Evolutionary conservation across 2,888 invertebrate genomes (phyloP).

Genomic region (Pollenia amentaria): DNA sequence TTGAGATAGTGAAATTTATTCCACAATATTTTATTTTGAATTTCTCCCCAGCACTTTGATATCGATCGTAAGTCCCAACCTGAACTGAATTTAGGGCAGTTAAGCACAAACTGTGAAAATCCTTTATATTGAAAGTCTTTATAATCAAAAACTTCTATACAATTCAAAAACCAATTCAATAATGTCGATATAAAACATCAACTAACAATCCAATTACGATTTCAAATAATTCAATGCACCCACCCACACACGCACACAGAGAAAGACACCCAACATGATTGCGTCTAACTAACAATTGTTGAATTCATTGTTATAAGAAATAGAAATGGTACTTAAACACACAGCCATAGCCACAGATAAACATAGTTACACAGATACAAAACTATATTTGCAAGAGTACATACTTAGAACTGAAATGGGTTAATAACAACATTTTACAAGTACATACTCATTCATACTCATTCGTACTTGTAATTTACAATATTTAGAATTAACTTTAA

Average conservation of each 20-base stretch:
- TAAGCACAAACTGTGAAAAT: not conserved
- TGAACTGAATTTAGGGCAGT: too few species aligned
- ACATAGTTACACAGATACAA: not conserved
- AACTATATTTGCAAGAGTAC: constrained; percentile 24
- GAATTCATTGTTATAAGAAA: not conserved
- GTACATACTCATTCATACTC: not conserved
- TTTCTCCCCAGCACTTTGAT: too few species aligned
- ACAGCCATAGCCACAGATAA: not conserved
- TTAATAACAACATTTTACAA: not conserved
- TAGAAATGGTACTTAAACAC: not conserved
- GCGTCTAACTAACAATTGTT: constrained; percentile 20
- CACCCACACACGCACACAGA: constrained; percentile 9
- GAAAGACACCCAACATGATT: not conserved
- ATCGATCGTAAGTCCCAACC: too few species aligned
- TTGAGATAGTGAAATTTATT: too few species aligned
- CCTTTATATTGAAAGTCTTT: not conserved
- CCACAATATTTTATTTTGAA: too few species aligned
- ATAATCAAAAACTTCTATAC: not conserved
- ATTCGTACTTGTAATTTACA: not conserved
- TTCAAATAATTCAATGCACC: constrained; percentile 52
- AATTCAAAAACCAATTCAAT: constrained; percentile 49
- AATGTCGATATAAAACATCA: constrained; percentile 43
- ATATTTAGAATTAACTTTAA: not conserved
- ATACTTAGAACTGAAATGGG: constrained; percentile 7
- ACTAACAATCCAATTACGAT: constrained; percentile 67